phyloP scores from a whole-genome alignment of 2,888 invertebrate genomes.

The Galeopsomyia nigrocyanea region DNA sequence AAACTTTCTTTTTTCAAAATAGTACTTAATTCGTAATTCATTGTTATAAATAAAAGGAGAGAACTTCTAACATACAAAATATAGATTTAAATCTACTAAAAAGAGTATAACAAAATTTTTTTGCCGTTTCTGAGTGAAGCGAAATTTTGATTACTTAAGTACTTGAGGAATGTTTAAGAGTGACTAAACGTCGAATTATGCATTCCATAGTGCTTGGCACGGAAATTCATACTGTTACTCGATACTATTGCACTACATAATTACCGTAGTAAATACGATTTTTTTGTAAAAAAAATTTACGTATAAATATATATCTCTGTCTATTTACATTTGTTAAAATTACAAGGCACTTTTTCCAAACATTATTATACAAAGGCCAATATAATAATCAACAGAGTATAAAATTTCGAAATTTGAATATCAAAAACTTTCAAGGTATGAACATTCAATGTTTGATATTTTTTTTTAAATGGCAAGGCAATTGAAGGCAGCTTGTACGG shows the following conservation, averaged over 20 bases:
- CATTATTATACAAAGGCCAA: too few relatives aligned
- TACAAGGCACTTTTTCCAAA: slow-evolving; percentile 32
- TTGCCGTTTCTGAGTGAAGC: neutral
- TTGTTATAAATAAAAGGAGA: too few relatives aligned
- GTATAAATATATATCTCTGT: slow-evolving; percentile 24
- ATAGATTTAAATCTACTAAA: slow-evolving; percentile 6
- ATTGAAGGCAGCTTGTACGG: neutral
- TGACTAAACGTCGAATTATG: slow-evolving; percentile 8
- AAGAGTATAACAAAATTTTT: slow-evolving; percentile 10
- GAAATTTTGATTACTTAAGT: slow-evolving; percentile 29
- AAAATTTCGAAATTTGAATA: too few relatives aligned
- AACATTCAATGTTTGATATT: slow-evolving; percentile 4
- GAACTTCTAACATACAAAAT: neutral
- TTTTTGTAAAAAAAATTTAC: neutral
- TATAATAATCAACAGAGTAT: too few relatives aligned
- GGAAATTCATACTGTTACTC: neutral
- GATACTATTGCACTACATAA: slow-evolving; percentile 17
- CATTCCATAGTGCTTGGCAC: slow-evolving; percentile 6
- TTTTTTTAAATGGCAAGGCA: slow-evolving; percentile 6
- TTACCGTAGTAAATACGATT: neutral
- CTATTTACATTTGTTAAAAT: slow-evolving; percentile 28
- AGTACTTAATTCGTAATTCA: too few relatives aligned
- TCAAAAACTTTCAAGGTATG: slow-evolving; percentile 2
- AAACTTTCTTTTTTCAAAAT: too few relatives aligned
- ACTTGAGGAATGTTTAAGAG: slow-evolving; percentile 40